phyloP scores from a whole-genome alignment of 2,888 invertebrate species.

The Neocrepidodera transversa region DNA sequence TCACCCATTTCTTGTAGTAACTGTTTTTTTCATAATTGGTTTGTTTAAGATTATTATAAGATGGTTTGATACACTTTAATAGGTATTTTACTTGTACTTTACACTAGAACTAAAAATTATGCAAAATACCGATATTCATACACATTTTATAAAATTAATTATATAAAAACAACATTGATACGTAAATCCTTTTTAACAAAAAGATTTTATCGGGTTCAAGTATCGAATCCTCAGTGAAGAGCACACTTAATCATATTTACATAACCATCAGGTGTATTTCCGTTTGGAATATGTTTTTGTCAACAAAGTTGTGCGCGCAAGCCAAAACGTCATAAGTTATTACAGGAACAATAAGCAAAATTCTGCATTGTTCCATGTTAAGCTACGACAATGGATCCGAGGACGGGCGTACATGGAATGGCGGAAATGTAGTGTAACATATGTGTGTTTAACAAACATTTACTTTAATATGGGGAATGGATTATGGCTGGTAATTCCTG shows the following conservation, averaged over 20 bases:
- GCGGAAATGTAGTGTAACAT: constrained; percentile 39
- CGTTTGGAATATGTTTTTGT: constrained; percentile 37
- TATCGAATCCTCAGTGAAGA: no score
- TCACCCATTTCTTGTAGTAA: no score
- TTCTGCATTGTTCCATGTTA: constrained; percentile 52
- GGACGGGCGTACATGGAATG: constrained; percentile 30
- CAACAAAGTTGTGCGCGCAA: constrained; percentile 47
- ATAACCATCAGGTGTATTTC: constrained; percentile 28
- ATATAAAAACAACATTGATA: no score
- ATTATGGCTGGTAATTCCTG: constrained; percentile 34
- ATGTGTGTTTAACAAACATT: constrained; percentile 41
- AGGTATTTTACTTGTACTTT: no score
- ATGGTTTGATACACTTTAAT: no score
- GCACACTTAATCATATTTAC: constrained; percentile 15
- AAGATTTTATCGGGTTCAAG: no score
- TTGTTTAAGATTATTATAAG: no score
- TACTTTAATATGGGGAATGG: constrained; percentile 41
- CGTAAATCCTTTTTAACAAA: no score
- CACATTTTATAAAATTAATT: no score
- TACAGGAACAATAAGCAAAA: constrained; percentile 52
- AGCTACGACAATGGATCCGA: constrained; percentile 45
- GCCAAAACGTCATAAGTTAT: constrained; percentile 54
- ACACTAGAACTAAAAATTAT: no score
- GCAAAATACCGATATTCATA: no score
- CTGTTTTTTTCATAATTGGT: no score